A percentile compares a stretch with the other conserved stretches of the same genome.
Conservation (phyloP, 2,113 vertebrate genomes). For the Gallinago paraguaiae region DNA sequence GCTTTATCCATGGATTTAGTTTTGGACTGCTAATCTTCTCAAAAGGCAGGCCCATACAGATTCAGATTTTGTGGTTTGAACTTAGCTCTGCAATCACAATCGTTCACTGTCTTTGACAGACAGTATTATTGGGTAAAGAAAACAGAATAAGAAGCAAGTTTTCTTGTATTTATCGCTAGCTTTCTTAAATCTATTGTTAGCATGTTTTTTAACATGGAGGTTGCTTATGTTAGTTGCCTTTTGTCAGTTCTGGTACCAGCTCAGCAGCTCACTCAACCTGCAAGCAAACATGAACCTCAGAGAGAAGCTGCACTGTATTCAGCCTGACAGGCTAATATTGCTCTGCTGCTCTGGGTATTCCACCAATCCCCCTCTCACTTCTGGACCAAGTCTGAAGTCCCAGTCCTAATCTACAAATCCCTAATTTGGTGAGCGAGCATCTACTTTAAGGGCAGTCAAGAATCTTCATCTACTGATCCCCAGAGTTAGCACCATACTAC, state of each 20-base stretch:
- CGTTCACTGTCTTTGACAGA: not conserved
- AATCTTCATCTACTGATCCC: not conserved
- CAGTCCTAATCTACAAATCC: constrained; percentile 51
- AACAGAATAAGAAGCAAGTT: not conserved
- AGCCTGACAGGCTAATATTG: constrained; percentile 34
- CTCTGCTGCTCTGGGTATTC: constrained; percentile 49
- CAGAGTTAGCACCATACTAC: not conserved
- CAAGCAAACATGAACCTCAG: not conserved
- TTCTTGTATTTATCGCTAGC: not conserved
- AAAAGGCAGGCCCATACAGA: constrained; percentile 2
- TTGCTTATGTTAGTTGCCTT: not conserved
- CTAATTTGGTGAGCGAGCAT: constrained; percentile 16
- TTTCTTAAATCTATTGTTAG: not conserved
- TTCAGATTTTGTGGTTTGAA: constrained; percentile 47
- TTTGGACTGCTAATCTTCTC: constrained; percentile 35
- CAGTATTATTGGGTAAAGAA: not conserved
- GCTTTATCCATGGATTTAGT: constrained; percentile 37
- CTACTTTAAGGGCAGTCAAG: constrained; percentile 36
- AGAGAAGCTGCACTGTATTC: not conserved
- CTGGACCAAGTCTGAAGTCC: constrained; percentile 14
- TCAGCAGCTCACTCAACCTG: constrained; percentile 11
- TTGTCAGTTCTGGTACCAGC: not conserved
- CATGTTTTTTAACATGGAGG: not conserved
- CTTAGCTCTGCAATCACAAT: constrained; percentile 6
- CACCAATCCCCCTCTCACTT: not conserved